Evolutionary conservation across 2,888 invertebrate species (phyloP), one percentile per base, ranked within the genome.

Genomic region (Nomada lathburiana): DNA sequence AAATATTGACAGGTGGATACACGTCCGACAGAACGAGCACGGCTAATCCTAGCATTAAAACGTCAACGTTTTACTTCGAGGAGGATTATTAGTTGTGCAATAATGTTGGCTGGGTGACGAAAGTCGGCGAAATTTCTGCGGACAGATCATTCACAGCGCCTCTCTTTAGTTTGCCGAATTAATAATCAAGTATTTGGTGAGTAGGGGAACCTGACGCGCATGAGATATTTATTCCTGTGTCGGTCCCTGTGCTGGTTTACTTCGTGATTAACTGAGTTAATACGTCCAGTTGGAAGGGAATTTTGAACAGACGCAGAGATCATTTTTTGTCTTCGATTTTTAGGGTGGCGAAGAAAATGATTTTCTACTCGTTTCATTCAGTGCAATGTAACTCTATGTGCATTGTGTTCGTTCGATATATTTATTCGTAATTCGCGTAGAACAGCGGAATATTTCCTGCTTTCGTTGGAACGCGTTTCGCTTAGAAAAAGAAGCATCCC

Each of bases 21-120:
- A 53, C 59, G 59, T 7, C 29, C n/a, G 55, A 36, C 50, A 52
- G 60, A n/a, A 63, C 50, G 76, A 65, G 26, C 71, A 20, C 47
- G 42, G 59, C 60, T 55, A 59, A 72, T 86, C 72, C 71, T 62
- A 16, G 69, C 60, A 60, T 68, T 79, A 77, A 52, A 64, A 52
- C 72, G 59, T n/a, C 71, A 47, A 77, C 64, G 80, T 83, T 82
- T 13, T 77, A 68, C 80, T 16, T 52, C 67, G 50, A 47, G 65
- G 72, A 72, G 68, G 86, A 85, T 85, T 86, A 80, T 86, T 74
- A 76, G 71, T 71, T 76, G 73, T 72, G 78, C 74, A 78, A 80
- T 70, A 71, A 76, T 47, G 62, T 53, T 36, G 75, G n/a, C 55
- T 74, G 73, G 64, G 59, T 76, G 76, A 71, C 72, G 73, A 81